Conservation (phyloP, 2,113 vertebrate genomes). For the Pandion haliaetus region DNA sequence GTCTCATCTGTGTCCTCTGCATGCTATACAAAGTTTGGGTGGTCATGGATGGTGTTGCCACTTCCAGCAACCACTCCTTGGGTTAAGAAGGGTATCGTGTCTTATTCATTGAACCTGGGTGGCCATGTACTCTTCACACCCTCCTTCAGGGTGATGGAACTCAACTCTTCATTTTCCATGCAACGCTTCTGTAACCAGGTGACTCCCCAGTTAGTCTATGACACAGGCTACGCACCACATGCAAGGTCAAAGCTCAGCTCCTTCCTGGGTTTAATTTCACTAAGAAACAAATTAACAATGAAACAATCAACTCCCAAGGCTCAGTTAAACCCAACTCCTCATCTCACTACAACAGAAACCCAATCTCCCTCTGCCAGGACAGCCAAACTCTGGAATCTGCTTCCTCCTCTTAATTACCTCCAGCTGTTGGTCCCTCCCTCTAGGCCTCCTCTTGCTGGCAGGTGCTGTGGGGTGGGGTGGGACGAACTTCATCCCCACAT, state of each 20-base stretch:
- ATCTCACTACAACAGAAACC: background rate
- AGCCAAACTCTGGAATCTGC: background rate
- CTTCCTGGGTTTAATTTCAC: background rate
- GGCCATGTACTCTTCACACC: conserved; percentile 12
- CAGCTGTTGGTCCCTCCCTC: conserved; percentile 25
- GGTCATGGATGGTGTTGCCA: background rate
- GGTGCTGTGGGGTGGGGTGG: background rate
- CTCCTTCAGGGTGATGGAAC: background rate
- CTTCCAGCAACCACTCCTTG: conserved; percentile 30
- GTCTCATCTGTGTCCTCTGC: background rate
- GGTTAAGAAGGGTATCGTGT: background rate
- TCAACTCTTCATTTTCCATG: background rate
- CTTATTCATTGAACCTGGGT: conserved; percentile 26
- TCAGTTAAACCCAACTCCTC: background rate
- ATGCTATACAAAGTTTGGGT: conserved; percentile 23
- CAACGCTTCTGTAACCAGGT: background rate
- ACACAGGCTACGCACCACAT: background rate
- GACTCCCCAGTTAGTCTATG: background rate
- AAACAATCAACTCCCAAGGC: background rate
- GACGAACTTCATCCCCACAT: background rate
- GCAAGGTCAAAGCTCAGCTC: conserved; percentile 28
- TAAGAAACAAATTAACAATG: background rate
- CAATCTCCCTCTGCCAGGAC: background rate
- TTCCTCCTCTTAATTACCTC: conserved; percentile 36
- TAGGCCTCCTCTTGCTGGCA: background rate